Evolutionary conservation across 1,140 invertebrate species (phyloP).

Genomic region (Euura saliciscinereae): DNA sequence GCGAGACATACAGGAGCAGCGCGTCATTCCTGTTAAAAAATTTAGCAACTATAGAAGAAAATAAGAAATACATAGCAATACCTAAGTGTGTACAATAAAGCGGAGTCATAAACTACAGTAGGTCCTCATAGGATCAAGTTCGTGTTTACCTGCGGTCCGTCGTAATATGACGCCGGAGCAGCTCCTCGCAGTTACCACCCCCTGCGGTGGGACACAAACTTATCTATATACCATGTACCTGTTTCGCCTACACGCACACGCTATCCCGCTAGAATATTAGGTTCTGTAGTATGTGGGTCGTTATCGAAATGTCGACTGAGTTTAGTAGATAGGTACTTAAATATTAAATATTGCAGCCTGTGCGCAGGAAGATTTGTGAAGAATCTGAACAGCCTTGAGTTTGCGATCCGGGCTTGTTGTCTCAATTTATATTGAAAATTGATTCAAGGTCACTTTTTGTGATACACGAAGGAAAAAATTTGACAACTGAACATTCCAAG

Average conservation of each 20-base stretch:
- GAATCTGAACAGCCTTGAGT: too few relatives aligned
- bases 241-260: conserved; percentile 26
- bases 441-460: too few relatives aligned
- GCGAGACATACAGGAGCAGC: conserved; percentile 49
- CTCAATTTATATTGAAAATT: too few relatives aligned
- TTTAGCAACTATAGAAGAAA: conserved; percentile 46
- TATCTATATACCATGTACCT: conserved; percentile 59
- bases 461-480: too few relatives aligned
- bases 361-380: too few relatives aligned
- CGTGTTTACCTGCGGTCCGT: conserved; percentile 62
- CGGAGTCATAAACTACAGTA: conserved; percentile 55
- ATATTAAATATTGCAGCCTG: too few relatives aligned
- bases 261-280: not conserved
- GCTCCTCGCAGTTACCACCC: conserved; percentile 63
- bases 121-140: conserved; percentile 57
- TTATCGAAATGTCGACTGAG: too few relatives aligned
- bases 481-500: not conserved
- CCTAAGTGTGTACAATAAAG: conserved; percentile 43
- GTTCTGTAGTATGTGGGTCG: too few relatives aligned
- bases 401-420: too few relatives aligned
- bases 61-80: conserved; percentile 27
- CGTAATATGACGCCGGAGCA: conserved; percentile 58
- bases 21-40: conserved; percentile 48
- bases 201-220: conserved; percentile 63
- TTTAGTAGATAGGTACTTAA: too few relatives aligned